These are phyloP conservation scores for Carassius auratus DNA, from an alignment of 2,113 vertebrate genomes.

Conservation along the genomic window DNA sequence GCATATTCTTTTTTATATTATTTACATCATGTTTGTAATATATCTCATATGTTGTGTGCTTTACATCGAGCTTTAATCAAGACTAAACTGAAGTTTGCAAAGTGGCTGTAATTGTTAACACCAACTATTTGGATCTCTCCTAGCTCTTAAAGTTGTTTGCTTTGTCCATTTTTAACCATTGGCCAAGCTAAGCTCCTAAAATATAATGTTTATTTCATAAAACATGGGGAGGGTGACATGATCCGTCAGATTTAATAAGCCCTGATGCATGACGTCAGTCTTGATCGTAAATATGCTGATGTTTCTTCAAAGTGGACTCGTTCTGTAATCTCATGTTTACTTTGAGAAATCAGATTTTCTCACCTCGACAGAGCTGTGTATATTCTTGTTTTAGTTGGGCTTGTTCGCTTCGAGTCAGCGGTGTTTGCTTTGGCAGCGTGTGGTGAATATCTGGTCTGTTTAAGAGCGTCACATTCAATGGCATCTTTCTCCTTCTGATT, in stretches of 20 bases:
- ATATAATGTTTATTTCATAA: not conserved
- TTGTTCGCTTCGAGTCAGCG: not conserved
- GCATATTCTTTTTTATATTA: too few species aligned
- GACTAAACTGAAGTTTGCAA: not conserved
- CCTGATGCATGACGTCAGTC: not conserved
- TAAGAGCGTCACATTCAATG: not conserved
- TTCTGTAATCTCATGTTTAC: not conserved
- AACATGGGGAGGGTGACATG: not conserved
- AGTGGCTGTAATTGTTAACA: not conserved
- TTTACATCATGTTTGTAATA: too few species aligned
- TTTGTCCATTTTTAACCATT: not conserved
- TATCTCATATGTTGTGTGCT: not conserved
- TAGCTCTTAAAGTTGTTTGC: not conserved
- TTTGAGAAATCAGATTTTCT: not conserved
- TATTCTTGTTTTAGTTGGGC: constrained; percentile 4
- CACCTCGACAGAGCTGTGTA: not conserved
- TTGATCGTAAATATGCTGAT: not conserved
- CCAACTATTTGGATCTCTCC: not conserved
- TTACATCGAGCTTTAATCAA: not conserved
- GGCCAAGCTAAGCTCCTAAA: not conserved
- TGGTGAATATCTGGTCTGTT: not conserved
- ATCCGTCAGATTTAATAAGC: not conserved
- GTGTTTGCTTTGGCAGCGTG: constrained; percentile 1
- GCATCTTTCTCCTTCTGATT: not conserved
- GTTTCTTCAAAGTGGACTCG: not conserved